Evolutionary conservation across 2,113 vertebrate species (phyloP).

Genomic region (Anseranas semipalmata): DNA sequence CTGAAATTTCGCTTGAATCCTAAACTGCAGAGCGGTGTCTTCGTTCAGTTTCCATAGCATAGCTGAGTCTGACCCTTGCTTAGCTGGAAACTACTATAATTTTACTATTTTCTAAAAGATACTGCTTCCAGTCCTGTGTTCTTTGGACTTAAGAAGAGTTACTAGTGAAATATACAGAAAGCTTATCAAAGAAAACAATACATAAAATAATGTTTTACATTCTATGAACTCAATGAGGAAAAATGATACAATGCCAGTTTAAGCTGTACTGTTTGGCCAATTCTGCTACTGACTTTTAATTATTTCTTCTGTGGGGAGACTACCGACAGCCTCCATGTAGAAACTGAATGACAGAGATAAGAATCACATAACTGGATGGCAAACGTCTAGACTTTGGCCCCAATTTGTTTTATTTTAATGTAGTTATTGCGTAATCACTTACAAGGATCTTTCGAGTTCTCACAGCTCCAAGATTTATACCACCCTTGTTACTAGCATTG

Average conservation of each 20-base stretch:
- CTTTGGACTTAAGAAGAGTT: neutral
- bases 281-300: neutral
- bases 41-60: neutral
- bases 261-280: neutral
- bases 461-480: neutral
- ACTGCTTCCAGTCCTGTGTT: neutral
- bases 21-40: neutral
- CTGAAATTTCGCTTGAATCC: neutral
- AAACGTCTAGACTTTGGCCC: slow-evolving; percentile 21
- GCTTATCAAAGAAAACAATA: neutral
- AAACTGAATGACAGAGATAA: slow-evolving; percentile 20
- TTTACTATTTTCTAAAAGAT: neutral
- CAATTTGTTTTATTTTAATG: slow-evolving; percentile 23
- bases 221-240: neutral
- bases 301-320: neutral
- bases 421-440: neutral
- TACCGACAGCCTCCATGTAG: neutral
- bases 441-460: neutral
- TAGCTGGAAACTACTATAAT: neutral
- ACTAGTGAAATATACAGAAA: neutral
- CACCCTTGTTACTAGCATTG: neutral
- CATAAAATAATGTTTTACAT: neutral
- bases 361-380: neutral
- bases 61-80: neutral
- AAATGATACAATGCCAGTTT: neutral